Conservation (phyloP, 2,113 vertebrate species). For the Charina bottae region DNA sequence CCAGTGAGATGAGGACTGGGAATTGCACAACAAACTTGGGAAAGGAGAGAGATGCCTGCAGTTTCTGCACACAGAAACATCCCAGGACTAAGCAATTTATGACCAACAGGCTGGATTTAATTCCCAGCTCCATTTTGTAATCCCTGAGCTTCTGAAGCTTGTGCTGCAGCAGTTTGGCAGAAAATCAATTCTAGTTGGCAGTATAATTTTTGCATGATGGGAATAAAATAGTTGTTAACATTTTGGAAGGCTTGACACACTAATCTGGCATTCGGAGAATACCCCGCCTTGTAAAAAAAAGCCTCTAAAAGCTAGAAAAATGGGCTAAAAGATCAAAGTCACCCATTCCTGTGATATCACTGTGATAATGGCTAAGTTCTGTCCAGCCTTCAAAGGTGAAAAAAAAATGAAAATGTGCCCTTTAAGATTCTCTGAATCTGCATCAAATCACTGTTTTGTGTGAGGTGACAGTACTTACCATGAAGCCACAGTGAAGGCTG, state of each 20-base stretch:
- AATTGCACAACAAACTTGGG: not conserved
- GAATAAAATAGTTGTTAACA: not conserved
- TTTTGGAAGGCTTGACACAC: not conserved
- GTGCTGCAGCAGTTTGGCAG: not conserved
- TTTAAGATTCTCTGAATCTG: not conserved
- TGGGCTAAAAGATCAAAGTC: not conserved
- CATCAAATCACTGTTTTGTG: not conserved
- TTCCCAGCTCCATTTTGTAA: not conserved
- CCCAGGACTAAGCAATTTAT: not conserved
- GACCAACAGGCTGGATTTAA: not conserved
- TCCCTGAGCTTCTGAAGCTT: not conserved
- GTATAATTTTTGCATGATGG: not conserved
- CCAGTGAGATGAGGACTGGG: not conserved
- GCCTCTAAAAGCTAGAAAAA: not conserved
- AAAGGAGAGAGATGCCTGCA: not conserved
- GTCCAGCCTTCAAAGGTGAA: not conserved
- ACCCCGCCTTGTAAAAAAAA: not conserved
- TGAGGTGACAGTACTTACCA: not conserved
- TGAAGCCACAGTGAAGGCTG: not conserved
- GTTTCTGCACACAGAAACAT: not conserved
- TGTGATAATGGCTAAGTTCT: not conserved
- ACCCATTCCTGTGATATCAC: not conserved
- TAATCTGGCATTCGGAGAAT: not conserved
- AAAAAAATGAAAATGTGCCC: not conserved
- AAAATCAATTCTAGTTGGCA: constrained; percentile 5